Conservation (phyloP, 2,888 invertebrate genomes). For the Oasisia sp. region DNA sequence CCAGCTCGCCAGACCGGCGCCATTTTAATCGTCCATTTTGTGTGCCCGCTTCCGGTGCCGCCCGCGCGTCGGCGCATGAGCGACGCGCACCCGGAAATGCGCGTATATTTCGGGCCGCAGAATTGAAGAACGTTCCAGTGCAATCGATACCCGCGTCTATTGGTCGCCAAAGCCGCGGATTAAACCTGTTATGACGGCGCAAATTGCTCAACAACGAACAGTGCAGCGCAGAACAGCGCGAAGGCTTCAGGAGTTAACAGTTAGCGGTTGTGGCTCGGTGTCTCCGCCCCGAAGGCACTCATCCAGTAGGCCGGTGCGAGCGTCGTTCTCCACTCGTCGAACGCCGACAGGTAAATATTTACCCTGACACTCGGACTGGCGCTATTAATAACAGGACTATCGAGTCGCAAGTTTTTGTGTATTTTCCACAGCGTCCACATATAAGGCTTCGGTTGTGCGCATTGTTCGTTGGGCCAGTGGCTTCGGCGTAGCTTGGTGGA, state of each 20-base stretch:
- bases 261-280: not conserved
- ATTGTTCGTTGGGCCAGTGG: not conserved
- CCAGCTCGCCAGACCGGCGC: not conserved
- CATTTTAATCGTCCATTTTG: constrained; percentile 13
- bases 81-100: not conserved
- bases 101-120: constrained; percentile 10
- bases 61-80: not conserved
- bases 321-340: not conserved
- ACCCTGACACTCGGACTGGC: not conserved
- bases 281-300: not conserved
- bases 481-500: not conserved
- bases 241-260: not conserved
- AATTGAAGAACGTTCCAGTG: not conserved
- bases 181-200: not conserved
- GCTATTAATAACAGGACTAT: not conserved
- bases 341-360: not conserved
- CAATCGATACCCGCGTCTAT: not conserved
- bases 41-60: not conserved
- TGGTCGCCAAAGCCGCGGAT: not conserved
- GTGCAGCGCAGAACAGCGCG: not conserved
- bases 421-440: not conserved
- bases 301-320: not conserved
- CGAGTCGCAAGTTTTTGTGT: not conserved
- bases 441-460: not conserved
- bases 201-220: not conserved